A percentile compares a stretch with the other conserved stretches of the same genome.
phyloP scores from a whole-genome alignment of 2,888 invertebrate species.

The Scotopteryx bipunctaria region DNA sequence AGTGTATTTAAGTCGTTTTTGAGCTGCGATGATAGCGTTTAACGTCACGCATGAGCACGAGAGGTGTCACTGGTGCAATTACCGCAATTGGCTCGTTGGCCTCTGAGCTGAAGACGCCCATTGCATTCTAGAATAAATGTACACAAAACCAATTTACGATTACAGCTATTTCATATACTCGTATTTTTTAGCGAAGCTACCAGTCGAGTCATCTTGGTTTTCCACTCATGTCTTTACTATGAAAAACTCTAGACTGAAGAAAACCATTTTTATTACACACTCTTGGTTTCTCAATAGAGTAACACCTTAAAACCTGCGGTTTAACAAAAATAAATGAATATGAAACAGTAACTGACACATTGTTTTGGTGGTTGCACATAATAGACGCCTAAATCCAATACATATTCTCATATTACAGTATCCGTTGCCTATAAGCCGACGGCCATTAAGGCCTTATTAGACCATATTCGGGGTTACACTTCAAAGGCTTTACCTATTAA shows the following conservation, averaged over 20 bases:
- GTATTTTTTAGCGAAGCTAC: neutral
- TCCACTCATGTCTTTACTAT: neutral
- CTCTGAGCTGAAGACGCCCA: slow-evolving; percentile 76
- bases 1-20: slow-evolving; percentile 53
- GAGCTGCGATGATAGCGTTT: slow-evolving; percentile 52
- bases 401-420: slow-evolving; percentile 71
- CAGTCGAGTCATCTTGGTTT: neutral
- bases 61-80: slow-evolving; percentile 80
- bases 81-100: slow-evolving; percentile 81
- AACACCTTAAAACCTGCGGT: neutral
- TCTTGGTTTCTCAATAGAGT: too few species aligned
- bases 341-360: slow-evolving; percentile 40
- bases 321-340: slow-evolving; percentile 10
- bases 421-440: slow-evolving; percentile 67
- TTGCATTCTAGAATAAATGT: slow-evolving; percentile 57
- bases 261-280: neutral
- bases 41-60: slow-evolving; percentile 75
- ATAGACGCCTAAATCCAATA: slow-evolving; percentile 64
- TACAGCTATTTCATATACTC: neutral
- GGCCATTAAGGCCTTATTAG: slow-evolving; percentile 72
- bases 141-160: slow-evolving; percentile 26
- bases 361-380: slow-evolving; percentile 57
- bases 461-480: slow-evolving; percentile 78
- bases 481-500: slow-evolving; percentile 75
- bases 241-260: neutral